Evolutionary conservation across 1,140 invertebrate genomes (phyloP), one percentile per base, ranked within the genome.

Genomic region (Oscheius sp.): DNA sequence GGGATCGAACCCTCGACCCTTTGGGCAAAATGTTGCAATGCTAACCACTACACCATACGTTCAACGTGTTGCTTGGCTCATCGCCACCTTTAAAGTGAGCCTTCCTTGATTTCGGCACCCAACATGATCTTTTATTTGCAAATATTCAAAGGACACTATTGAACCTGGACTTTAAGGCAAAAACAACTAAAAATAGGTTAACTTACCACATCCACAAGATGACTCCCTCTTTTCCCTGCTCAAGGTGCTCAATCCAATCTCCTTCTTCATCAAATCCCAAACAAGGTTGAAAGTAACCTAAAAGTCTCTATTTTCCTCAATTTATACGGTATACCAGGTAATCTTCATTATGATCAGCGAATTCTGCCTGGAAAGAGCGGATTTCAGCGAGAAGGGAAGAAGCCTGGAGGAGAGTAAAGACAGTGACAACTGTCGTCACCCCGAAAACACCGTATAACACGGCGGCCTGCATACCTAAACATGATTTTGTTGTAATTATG

Each of bases 121-220:
- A n/a, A n/a, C n/a, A n/a, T n/a, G n/a, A n/a, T n/a, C n/a, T n/a
- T n/a, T n/a, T n/a, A n/a, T n/a, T n/a, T n/a, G n/a, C n/a, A n/a
- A n/a, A n/a, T n/a, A n/a, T n/a, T n/a, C n/a, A n/a, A n/a, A n/a
- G n/a, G n/a, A n/a, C n/a, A n/a, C n/a, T n/a, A n/a, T n/a, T n/a
- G n/a, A n/a, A n/a, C n/a, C n/a, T n/a, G n/a, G n/a, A n/a, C n/a
- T n/a, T n/a, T n/a, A n/a, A n/a, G n/a, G n/a, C n/a, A n/a, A n/a
- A n/a, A n/a, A n/a, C n/a, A n/a, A n/a, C 23, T 55, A 4, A 13
- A 23, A 13, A 23, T 7, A 55, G 23, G 7, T 55, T n/a, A n/a
- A n/a, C 49, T 42, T 55, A 55, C 49, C 7, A 55, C 49, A 55
- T 55, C 49, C 49, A 23, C 49, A 55, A 55, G 49, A 13, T 10